These are phyloP conservation scores for Aporophyla nigra DNA, from an alignment of 2,888 invertebrate species.

Conservation along the genomic window DNA sequence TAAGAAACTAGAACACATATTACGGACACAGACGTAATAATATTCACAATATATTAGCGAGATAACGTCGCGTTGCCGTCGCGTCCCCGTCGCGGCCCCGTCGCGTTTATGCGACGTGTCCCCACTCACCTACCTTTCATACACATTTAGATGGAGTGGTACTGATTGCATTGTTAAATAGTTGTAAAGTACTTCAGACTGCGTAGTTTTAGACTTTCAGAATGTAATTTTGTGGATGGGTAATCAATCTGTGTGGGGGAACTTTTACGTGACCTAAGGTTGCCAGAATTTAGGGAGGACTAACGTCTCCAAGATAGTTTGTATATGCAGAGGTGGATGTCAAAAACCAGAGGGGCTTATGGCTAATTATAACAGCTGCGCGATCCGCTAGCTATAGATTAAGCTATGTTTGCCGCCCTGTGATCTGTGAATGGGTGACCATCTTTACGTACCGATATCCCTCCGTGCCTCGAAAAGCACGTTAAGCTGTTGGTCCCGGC, in stretches of 20 bases:
- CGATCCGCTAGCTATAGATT: too few relatives aligned
- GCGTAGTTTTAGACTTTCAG: constrained; percentile 49
- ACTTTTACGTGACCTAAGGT: constrained; percentile 35
- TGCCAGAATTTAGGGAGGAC: background rate
- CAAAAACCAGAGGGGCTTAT: background rate
- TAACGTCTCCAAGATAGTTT: background rate
- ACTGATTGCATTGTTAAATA: constrained; percentile 63
- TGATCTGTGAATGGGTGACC: too few relatives aligned
- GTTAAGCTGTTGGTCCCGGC: too few relatives aligned
- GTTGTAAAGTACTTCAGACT: constrained; percentile 38
- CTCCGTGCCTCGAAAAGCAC: too few relatives aligned
- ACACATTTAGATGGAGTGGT: constrained; percentile 69
- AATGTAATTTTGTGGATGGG: constrained; percentile 27
- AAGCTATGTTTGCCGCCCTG: too few relatives aligned
- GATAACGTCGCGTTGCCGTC: constrained; percentile 70
- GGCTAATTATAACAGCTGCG: too few relatives aligned
- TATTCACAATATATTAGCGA: constrained; percentile 75
- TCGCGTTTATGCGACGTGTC: constrained; percentile 38
- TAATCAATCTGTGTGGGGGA: constrained; percentile 37
- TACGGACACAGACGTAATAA: constrained; percentile 65
- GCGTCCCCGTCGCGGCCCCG: constrained; percentile 36
- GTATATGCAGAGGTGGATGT: background rate
- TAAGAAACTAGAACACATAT: constrained; percentile 66
- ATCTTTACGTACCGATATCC: too few relatives aligned
- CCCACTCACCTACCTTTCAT: constrained; percentile 63